Base-by-base conservation (phyloP, 2,888 invertebrate species). In the Polyommatus icarus region DNA sequence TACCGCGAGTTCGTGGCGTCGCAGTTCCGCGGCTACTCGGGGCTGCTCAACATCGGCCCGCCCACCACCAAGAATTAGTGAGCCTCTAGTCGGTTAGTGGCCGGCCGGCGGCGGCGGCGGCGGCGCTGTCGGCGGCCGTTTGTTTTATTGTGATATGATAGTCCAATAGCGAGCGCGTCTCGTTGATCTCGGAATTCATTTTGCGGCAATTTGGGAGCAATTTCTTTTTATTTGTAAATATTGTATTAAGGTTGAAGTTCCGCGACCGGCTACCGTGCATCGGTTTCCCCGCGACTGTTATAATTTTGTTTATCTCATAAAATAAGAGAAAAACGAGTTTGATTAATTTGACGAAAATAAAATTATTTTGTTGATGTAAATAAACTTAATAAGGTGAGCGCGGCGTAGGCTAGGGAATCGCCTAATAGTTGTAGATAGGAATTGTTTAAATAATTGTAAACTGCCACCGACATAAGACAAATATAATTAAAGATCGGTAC, bases 61-160 rank as follows among this genome's bases (percentile, higher is more conserved):
- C 94, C 94, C 3, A 93, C 93, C 82, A 93, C 93, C 83, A 93
- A 93, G 80, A 92, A 92, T 87, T 93, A 85, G 80, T 57, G 76
- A 46, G 77, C 32, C 73, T 78, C 80, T 79, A 78, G 78, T 79
- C 78, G 32, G 46, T 78, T 77, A 77, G 76, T 24, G 24, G 20
- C 20, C 59, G 59, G 20, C 61, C 61, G 61, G 24, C 24, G 24
- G 15, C 46, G 18, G 61, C 40, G 15, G 32, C 57, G 61, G 32
- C 57, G 61, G 15, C 67, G 24, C 15, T 18, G 12, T 24, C 40
- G 20, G 40, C 29, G 20, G 20, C 40, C 29, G 57, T 76, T 72
- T 76, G 61, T 73, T 61, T 76, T 59, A 77, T 77, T 78, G 77
- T 77, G 77, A 77, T 77, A 77, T 71, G 72, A 73, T 77, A 77